These are phyloP conservation scores for Maccullochella peelii DNA, from an alignment of 2,113 vertebrate genomes.

Conservation along the genomic window DNA sequence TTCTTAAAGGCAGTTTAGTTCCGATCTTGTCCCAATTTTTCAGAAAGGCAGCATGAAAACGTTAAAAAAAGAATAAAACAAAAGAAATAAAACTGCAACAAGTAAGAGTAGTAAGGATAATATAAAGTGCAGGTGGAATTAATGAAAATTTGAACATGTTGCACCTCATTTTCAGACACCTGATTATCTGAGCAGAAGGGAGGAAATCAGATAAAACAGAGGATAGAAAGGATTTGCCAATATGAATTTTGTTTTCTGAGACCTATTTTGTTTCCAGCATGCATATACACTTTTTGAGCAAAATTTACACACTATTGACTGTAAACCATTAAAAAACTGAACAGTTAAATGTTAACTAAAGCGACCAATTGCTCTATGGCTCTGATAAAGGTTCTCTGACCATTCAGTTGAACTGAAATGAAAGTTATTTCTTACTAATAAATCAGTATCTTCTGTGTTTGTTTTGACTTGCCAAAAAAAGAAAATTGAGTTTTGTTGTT, in stretches of 20 bases:
- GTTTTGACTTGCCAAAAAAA: background rate
- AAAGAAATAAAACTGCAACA: background rate
- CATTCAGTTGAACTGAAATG: too few relatives aligned
- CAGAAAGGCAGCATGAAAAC: background rate
- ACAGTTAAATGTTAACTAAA: background rate
- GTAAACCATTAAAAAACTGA: background rate
- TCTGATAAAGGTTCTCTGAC: background rate
- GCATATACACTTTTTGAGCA: background rate
- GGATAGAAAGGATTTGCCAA: background rate
- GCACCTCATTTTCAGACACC: background rate
- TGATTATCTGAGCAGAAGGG: background rate
- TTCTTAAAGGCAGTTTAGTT: constrained; percentile 9
- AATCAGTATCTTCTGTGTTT: background rate
- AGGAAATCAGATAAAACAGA: background rate
- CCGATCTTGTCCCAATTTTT: background rate
- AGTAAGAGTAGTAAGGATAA: background rate
- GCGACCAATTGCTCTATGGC: background rate
- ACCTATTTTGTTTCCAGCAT: background rate
- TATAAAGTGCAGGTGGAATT: too few relatives aligned
- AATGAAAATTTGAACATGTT: background rate
- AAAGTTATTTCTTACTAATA: background rate
- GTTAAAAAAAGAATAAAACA: background rate
- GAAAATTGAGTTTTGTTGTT: background rate
- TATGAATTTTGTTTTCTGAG: background rate
- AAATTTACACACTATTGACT: too few relatives aligned